Percentiles rank a stretch among this genome's conserved stretches.
phyloP scores from a whole-genome alignment of 2,113 vertebrate species.

The Octodon degus region DNA sequence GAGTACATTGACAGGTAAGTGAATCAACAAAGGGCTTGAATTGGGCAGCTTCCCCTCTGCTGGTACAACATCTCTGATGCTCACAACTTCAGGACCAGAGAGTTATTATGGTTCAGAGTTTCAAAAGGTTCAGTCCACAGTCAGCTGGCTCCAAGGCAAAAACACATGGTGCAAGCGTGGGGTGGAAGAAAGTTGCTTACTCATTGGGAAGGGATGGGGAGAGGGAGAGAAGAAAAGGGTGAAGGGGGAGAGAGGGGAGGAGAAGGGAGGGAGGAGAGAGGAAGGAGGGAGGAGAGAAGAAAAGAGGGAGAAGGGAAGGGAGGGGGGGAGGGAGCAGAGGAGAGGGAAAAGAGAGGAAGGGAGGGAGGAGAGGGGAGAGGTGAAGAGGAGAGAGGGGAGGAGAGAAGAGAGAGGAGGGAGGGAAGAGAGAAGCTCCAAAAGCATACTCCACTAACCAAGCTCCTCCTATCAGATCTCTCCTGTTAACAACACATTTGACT shows the following conservation, averaged over 20 bases:
- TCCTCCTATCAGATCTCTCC: not conserved
- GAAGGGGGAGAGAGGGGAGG: not conserved
- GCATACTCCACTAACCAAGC: not conserved
- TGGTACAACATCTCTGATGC: not conserved
- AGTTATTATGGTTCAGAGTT: not conserved
- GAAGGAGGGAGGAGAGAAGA: accelerated
- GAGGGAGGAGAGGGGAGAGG: not conserved
- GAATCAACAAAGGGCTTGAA: not conserved
- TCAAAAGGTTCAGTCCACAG: not conserved
- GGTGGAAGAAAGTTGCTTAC: not conserved
- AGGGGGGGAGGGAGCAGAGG: not conserved
- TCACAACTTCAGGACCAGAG: not conserved
- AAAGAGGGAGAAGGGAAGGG: not conserved
- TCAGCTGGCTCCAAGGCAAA: not conserved
- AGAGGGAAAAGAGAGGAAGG: not conserved
- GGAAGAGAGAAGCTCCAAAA: not conserved
- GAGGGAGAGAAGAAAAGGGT: not conserved
- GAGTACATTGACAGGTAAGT: not conserved
- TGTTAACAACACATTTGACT: not conserved
- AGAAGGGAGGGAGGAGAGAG: no score
- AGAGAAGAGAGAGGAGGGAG: no score
- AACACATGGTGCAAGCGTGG: not conserved
- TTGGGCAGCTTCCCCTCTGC: not conserved
- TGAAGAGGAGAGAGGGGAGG: not conserved
- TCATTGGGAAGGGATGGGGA: not conserved